A percentile compares a stretch with the other conserved stretches of the same genome.
These are phyloP conservation scores for Catostylus mosaicus DNA, from an alignment of 30 jellyfish, hydroid and myxozoan species.

Conservation along the genomic window DNA sequence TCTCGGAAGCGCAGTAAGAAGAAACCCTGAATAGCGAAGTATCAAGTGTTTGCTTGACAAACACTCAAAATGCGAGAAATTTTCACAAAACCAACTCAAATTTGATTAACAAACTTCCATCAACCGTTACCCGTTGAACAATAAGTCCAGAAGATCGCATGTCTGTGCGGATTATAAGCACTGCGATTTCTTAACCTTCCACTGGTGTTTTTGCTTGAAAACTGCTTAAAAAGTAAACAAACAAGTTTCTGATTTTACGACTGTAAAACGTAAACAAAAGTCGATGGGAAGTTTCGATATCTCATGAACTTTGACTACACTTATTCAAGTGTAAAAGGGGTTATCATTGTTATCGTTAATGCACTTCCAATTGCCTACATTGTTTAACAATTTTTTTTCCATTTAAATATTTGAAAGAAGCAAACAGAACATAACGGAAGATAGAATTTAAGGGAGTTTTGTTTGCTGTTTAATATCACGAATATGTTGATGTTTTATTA, in stretches of 20 bases:
- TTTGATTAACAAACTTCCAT: not conserved
- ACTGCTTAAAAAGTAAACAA: slow-evolving; percentile 7
- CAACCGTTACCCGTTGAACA: not conserved
- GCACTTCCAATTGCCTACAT: no score
- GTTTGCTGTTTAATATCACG: not conserved
- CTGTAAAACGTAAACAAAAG: not conserved
- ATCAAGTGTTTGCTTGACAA: not conserved
- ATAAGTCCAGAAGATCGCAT: slow-evolving; percentile 15
- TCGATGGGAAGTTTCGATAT: not conserved
- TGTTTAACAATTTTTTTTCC: not conserved
- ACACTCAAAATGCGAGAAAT: not conserved
- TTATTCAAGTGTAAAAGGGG: no score
- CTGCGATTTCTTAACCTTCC: slow-evolving; percentile 9
- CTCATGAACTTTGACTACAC: no score
- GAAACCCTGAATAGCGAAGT: not conserved
- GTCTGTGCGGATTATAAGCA: slow-evolving; percentile 6
- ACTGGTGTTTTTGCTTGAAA: not conserved
- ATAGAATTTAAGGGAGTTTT: not conserved
- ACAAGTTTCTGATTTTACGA: not conserved
- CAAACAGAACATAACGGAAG: not conserved
- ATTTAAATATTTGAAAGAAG: not conserved
- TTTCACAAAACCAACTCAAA: not conserved
- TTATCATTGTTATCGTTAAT: no score
- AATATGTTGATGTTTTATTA: no score
- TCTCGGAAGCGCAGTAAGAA: not conserved